Percentiles rank a stretch among this genome's conserved stretches.
Conservation (phyloP, 2,113 vertebrate species). For the Bufo gargarizans region DNA sequence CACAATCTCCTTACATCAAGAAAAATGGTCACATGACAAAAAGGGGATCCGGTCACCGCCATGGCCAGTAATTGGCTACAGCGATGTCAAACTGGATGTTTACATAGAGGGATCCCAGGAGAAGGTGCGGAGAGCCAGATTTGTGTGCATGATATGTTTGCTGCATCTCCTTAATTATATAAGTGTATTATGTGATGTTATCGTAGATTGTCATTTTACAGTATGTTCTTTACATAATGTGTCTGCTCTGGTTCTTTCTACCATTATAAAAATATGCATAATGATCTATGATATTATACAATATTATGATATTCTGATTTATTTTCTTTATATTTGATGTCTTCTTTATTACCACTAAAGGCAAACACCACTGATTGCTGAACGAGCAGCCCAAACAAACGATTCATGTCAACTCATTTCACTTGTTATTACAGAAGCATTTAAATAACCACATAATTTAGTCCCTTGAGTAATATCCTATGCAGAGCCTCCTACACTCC, state of each 20-base stretch:
- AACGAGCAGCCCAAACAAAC: not conserved
- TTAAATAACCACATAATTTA: conserved; percentile 35
- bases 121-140: not conserved
- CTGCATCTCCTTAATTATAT: not conserved
- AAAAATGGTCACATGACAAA: too few species aligned
- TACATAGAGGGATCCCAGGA: too few species aligned
- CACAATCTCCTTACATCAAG: too few species aligned
- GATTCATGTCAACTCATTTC: conserved; percentile 25
- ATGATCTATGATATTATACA: too few species aligned
- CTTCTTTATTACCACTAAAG: not conserved
- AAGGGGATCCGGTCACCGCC: too few species aligned
- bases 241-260: not conserved
- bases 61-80: too few species aligned
- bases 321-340: not conserved
- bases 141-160: not conserved
- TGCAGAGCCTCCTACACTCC: not conserved
- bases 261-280: too few species aligned
- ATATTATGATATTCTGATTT: not conserved
- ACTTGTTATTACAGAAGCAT: not conserved
- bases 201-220: not conserved
- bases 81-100: too few species aligned
- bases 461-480: conserved; percentile 22
- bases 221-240: not conserved
- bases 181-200: not conserved
- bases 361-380: not conserved